These are phyloP conservation scores for Vanessa atalanta DNA, from an alignment of 1,140 invertebrate species.

Conservation along the genomic window DNA sequence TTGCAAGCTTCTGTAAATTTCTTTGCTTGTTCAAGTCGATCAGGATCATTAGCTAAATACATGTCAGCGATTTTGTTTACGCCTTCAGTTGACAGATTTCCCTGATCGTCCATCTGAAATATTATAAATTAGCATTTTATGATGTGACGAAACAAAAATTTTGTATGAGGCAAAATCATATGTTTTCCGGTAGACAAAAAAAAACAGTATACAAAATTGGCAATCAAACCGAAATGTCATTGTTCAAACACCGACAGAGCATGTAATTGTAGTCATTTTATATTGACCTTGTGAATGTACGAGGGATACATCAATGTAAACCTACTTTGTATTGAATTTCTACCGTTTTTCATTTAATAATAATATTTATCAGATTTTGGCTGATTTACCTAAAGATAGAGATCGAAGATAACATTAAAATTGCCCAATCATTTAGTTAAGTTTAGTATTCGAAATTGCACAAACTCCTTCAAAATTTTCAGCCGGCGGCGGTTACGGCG, in stretches of 20 bases:
- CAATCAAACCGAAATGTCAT: constrained; percentile 31
- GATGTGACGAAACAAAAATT: constrained; percentile 1
- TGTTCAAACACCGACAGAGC: constrained; percentile 46
- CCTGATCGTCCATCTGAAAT: constrained; percentile 67
- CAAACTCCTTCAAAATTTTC: too few species aligned
- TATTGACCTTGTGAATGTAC: constrained; percentile 45
- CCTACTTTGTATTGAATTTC: background rate
- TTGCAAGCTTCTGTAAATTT: constrained; percentile 60
- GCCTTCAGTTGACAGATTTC: constrained; percentile 58
- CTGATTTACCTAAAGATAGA: too few species aligned
- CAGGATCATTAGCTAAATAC: constrained; percentile 52
- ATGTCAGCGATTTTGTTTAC: constrained; percentile 48
- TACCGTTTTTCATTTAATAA: too few species aligned
- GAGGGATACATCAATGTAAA: constrained; percentile 15
- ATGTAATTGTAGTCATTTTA: constrained; percentile 53
- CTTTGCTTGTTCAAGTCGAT: constrained; percentile 48
- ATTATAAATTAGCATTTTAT: background rate
- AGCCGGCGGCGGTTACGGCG: too few species aligned
- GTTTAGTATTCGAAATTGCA: too few species aligned
- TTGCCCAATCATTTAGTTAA: too few species aligned
- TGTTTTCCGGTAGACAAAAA: constrained; percentile 37
- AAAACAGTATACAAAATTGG: constrained; percentile 19
- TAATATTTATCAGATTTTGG: background rate
- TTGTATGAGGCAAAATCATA: constrained; percentile 24
- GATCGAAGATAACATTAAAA: too few species aligned